Evolutionary conservation across 2,113 vertebrate genomes (phyloP), one percentile per base, ranked within the genome.

Genomic region (Toxostoma redivivum): DNA sequence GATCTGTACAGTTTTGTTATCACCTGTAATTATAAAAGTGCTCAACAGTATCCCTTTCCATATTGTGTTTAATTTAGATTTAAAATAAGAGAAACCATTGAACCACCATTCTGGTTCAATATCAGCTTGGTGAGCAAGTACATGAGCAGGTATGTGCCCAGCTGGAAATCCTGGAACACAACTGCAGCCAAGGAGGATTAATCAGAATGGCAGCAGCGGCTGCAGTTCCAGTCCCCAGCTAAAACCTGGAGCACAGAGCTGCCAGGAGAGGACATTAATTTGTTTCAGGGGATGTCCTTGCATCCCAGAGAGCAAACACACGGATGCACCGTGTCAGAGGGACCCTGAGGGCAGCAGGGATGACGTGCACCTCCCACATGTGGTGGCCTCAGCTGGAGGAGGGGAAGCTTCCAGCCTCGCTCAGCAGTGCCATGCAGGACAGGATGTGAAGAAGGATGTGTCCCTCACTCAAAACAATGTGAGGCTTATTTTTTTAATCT

Each of bases 191-290:
- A 69, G 31, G 27, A 30, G 15, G n/a, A 31, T 61, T 31, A 12
- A 64, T 40, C 20, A 2, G 23, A 61, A 64, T 0, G 0, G 44
- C 21, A 56, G 37, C 69, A 74, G 35, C 0, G 0, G 22, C 70
- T 60, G 17, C 45, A n/a, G 14, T 38, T 54, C 28, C 56, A 56
- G 69, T 17, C 20, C 35, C 19, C 62, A 50, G 57, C n/a, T 42
- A 53, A 40, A 86, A 61, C 72, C 85, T 35, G 71, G 53, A 53
- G 31, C n/a, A 20, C 23, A 51, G n/a, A 82, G 17, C 51, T 77
- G 66, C 31, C 79, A 90, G 79, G 56, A 70, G 25, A 24, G 42
- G 40, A 31, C 79, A 42, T n/a, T 64, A 22, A 37, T 67, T 85
- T 83, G 42, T 70, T 76, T 25, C 15, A 15, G 79, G 50, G 31